Evolutionary conservation across 2,888 invertebrate species (phyloP).

Genomic region (Drosophila nigricruria): DNA sequence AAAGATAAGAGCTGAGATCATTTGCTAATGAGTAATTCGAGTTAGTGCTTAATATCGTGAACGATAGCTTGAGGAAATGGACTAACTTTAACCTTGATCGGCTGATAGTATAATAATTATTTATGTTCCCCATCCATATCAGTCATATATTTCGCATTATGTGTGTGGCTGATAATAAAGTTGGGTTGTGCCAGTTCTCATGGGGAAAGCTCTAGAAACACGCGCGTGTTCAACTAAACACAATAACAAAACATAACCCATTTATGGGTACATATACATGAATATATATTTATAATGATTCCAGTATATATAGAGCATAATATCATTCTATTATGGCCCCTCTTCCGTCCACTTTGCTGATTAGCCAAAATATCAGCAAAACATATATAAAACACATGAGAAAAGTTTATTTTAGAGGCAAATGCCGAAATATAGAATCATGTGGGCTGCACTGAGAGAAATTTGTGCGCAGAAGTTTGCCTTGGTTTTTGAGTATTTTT

Average conservation of each 20-base stretch:
- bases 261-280: constrained; percentile 8
- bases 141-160: background rate
- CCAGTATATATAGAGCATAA: background rate
- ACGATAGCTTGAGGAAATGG: background rate
- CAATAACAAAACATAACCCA: constrained; percentile 18
- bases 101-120: constrained; percentile 8
- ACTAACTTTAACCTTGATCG: constrained; percentile 10
- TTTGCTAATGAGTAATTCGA: constrained; percentile 20
- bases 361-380: constrained; percentile 21
- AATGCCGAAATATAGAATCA: background rate
- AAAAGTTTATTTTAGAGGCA: constrained; percentile 3
- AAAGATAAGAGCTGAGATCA: constrained; percentile 16
- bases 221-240: constrained; percentile 14
- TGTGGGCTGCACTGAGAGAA: constrained; percentile 2
- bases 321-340: constrained; percentile 1
- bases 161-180: constrained; percentile 28
- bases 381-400: constrained; percentile 7
- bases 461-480: background rate
- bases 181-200: constrained; percentile 22
- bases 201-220: constrained; percentile 19
- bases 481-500: background rate
- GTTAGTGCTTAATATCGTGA: background rate
- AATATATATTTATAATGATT: background rate
- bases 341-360: constrained; percentile 35
- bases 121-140: constrained; percentile 24